Percentiles rank a stretch among this genome's conserved stretches.
Evolutionary conservation across 1,140 invertebrate genomes (phyloP).

Genomic region (Chlorops oryzae): DNA sequence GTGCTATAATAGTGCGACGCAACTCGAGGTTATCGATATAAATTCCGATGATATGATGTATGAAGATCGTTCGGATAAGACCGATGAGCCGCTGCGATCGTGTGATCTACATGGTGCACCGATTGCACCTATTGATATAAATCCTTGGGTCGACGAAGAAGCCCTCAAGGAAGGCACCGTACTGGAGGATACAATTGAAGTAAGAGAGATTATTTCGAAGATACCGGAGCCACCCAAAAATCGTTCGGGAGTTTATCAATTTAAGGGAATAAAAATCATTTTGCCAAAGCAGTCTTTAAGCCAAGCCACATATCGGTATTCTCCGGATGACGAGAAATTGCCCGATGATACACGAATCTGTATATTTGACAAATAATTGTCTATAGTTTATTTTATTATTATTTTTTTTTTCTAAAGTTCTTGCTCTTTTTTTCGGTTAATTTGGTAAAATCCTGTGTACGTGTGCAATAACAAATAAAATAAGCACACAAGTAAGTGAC

Average conservation of each 20-base stretch:
- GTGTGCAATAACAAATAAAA: no score
- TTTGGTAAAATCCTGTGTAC: no score
- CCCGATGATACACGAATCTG: slow-evolving; percentile 14
- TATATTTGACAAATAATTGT: slow-evolving; percentile 10
- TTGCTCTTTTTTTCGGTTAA: no score
- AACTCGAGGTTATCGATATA: no score
- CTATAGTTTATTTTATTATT: no score
- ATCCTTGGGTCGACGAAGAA: slow-evolving; percentile 11
- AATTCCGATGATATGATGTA: no score
- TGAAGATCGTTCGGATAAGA: no score
- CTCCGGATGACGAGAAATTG: slow-evolving; percentile 5
- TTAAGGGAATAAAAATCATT: slow-evolving; percentile 12
- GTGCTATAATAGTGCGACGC: no score
- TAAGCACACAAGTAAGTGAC: no score
- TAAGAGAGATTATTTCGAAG: not conserved
- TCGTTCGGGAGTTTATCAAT: slow-evolving; percentile 10
- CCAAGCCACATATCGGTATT: slow-evolving; percentile 14
- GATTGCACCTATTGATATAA: slow-evolving; percentile 13
- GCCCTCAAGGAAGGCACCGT: slow-evolving; percentile 3
- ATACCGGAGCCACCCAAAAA: slow-evolving; percentile 8
- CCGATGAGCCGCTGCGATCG: no score
- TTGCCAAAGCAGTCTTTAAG: slow-evolving; percentile 10
- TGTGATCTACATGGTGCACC: no score
- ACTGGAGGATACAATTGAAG: slow-evolving; percentile 2
- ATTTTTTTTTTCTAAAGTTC: no score